A percentile compares a stretch with the other conserved stretches of the same genome.
These are phyloP conservation scores for Sciurus vulgaris DNA, from an alignment of 2,797 vertebrate genomes.

Conservation along the genomic window DNA sequence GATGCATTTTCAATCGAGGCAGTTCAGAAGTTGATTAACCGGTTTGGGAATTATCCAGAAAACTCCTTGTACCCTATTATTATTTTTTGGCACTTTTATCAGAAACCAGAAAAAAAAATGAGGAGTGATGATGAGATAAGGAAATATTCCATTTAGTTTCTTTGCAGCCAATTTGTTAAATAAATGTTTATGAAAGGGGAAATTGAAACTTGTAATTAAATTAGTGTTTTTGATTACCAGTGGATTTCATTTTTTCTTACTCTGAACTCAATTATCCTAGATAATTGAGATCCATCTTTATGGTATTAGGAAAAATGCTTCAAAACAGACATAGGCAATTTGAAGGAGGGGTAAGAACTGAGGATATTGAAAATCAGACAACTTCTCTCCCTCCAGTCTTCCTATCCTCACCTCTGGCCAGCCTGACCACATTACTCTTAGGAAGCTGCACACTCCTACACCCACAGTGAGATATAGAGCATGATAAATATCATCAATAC, in stretches of 20 bases:
- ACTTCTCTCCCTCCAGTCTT: not conserved
- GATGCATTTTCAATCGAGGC: conserved; percentile 9
- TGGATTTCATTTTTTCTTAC: conserved; percentile 66
- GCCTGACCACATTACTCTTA: not conserved
- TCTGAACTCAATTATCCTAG: conserved; percentile 61
- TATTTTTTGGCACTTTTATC: conserved; percentile 16
- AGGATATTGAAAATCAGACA: not conserved
- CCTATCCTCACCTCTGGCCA: not conserved
- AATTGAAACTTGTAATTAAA: conserved; percentile 69
- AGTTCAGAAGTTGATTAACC: conserved; percentile 31
- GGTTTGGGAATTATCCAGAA: conserved; percentile 7
- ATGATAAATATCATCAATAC: conserved; percentile 29
- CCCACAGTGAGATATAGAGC: conserved; percentile 6
- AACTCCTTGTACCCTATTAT: not conserved
- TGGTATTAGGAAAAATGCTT: conserved; percentile 59
- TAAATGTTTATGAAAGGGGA: conserved; percentile 58
- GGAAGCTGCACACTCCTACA: not conserved
- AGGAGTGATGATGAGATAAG: not conserved
- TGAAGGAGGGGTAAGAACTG: not conserved
- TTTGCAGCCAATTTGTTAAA: conserved; percentile 63
- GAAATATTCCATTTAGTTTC: conserved; percentile 35
- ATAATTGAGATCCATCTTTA: conserved; percentile 73
- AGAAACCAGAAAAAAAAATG: not conserved
- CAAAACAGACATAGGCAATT: conserved; percentile 5
- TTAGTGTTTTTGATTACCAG: conserved; percentile 71